Evolutionary conservation across 2,797 vertebrate genomes (phyloP).

Genomic region (Antennarius maculatus): DNA sequence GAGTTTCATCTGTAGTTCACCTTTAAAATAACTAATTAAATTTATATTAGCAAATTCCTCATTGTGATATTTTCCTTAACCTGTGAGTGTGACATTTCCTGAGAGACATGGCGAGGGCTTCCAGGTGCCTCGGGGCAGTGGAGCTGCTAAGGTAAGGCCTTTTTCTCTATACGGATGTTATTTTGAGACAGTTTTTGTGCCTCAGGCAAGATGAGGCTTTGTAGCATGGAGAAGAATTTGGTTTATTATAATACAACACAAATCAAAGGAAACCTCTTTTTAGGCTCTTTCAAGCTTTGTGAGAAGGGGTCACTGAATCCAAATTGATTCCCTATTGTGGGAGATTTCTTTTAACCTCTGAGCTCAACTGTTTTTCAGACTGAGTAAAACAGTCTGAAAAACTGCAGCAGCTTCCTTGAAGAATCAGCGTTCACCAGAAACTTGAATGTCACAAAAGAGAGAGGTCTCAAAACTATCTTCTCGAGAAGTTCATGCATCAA

Average conservation of each 20-base stretch:
- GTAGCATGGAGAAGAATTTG: not conserved
- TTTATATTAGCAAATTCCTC: not conserved
- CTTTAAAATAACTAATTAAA: too few relatives aligned
- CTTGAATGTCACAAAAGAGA: too few relatives aligned
- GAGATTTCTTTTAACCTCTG: not conserved
- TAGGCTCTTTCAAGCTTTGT: constrained; percentile 4
- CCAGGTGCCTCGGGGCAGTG: constrained; percentile 36
- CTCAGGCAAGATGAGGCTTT: constrained; percentile 32
- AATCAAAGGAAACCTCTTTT: constrained; percentile 21
- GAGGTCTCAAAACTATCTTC: too few relatives aligned
- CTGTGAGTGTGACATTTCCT: constrained; percentile 19
- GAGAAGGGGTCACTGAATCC: constrained; percentile 1
- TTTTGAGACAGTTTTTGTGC: constrained; percentile 21
- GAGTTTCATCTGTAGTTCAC: too few relatives aligned
- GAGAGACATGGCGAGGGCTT: constrained; percentile 3
- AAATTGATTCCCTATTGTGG: not conserved
- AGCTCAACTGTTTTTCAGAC: constrained; percentile 3
- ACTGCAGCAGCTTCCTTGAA: constrained; percentile 1
- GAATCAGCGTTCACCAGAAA: not conserved
- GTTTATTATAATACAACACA: constrained; percentile 30
- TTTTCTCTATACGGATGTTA: constrained; percentile 14
- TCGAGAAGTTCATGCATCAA: too few relatives aligned
- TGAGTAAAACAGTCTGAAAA: too few relatives aligned
- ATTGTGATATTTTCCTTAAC: constrained; percentile 15
- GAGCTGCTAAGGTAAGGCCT: constrained; percentile 23